Conservation (phyloP, 2,797 vertebrate genomes). For the Sternotherus odoratus region DNA sequence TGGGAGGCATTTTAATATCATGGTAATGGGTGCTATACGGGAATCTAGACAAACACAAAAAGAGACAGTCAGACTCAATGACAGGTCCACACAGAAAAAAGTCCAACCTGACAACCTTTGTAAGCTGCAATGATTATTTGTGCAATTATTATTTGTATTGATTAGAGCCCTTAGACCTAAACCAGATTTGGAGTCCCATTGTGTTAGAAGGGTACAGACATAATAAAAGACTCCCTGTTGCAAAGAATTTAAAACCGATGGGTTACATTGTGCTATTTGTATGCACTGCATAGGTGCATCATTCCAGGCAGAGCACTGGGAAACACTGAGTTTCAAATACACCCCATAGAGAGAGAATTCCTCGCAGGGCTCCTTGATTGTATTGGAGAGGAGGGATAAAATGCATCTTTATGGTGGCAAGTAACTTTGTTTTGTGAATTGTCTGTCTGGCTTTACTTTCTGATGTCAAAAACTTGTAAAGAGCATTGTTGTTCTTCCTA, state of each 20-base stretch:
- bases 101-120: not conserved
- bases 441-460: not conserved
- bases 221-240: not conserved
- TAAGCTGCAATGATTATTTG: not conserved
- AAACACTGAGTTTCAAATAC: not conserved
- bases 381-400: not conserved
- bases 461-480: constrained; percentile 14
- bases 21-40: not conserved
- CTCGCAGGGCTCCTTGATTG: not conserved
- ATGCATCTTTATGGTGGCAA: not conserved
- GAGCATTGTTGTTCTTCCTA: constrained; percentile 20
- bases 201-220: not conserved
- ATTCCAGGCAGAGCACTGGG: accelerated
- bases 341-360: not conserved
- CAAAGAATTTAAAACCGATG: not conserved
- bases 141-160: not conserved
- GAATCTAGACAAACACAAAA: constrained; percentile 15
- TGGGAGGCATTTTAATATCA: constrained; percentile 25
- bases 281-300: accelerated
- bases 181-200: not conserved
- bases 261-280: not conserved
- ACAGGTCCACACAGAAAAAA: not conserved
- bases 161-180: not conserved
- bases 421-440: not conserved
- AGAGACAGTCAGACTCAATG: constrained; percentile 27